phyloP scores from a whole-genome alignment of 2,113 vertebrate genomes.

The Apaloderma vittatum region DNA sequence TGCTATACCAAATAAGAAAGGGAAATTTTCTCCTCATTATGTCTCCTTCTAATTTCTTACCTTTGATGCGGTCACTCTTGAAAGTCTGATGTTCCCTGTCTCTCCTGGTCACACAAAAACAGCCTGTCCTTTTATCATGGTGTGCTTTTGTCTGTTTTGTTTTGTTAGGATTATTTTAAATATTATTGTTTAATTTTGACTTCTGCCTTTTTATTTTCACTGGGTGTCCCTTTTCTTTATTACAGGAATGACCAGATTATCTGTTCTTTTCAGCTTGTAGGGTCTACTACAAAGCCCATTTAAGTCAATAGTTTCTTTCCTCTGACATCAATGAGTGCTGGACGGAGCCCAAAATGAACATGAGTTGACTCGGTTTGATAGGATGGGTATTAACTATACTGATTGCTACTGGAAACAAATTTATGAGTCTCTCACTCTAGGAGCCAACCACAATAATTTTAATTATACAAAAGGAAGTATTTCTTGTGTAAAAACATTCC shows the following conservation, averaged over 20 bases:
- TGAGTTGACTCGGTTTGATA: conserved; percentile 8
- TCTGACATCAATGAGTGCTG: conserved; percentile 49
- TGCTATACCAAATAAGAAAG: neutral
- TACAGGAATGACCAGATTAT: conserved; percentile 3
- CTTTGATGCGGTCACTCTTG: neutral
- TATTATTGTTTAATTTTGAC: neutral
- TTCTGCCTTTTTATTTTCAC: neutral
- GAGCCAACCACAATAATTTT: conserved; percentile 71
- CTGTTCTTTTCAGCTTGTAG: conserved; percentile 40
- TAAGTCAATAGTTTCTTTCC: conserved; percentile 53
- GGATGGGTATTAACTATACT: conserved; percentile 24
- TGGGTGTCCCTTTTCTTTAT: neutral
- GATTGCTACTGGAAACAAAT: conserved; percentile 64
- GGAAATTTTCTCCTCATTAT: neutral
- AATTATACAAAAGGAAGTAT: conserved; percentile 74
- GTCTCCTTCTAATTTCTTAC: neutral
- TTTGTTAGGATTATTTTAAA: no score
- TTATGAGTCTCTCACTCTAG: conserved; percentile 33
- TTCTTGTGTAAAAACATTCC: conserved; percentile 69
- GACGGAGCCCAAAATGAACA: conserved; percentile 50
- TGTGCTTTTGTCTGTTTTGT: neutral
- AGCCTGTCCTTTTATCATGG: neutral
- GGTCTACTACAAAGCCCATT: conserved; percentile 4
- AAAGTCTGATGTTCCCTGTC: neutral
- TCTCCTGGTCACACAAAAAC: neutral